Evolutionary conservation across 2,888 invertebrate genomes (phyloP), one percentile per base, ranked within the genome.

Genomic region (Mamestra brassicae): DNA sequence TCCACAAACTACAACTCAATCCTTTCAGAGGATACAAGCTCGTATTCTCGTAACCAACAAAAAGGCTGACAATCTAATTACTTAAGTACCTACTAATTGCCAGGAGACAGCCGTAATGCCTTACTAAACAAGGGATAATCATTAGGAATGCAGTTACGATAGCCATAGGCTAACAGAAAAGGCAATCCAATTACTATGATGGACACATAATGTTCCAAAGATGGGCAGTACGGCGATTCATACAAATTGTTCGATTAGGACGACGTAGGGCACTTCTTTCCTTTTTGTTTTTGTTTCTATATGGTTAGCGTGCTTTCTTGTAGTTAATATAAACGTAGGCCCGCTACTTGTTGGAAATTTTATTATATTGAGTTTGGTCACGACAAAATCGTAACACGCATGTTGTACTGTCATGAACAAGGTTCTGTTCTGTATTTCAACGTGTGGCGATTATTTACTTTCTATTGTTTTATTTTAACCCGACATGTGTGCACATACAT

Each of bases 171-270:
- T 26, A 74, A 77, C 86, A 69, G 80, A 87, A 88, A 89, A 89
- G 90, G 90, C 82, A 81, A 85, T 74, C 85, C 90, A 89, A 93
- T 93, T 92, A 88, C 88, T 89, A 91, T 92, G 90, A 83, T 78
- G 71, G 82, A 83, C 90, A 88, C 90, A 89, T 88, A 87, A 81
- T 85, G 76, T 78, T 83, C 80, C 78, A 81, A 84, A 85, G 78
- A 85, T 87, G 86, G 80, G 81, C 61, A 55, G 50, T 15, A 55
- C 45, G 54, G 62, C 72, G 76, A 61, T 84, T 38, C 81, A 86
- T 86, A 85, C 78, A 73, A 86, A 86, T 81, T 60, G 71, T 74
- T 71, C 74, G 84, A 75, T 85, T 74, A 72, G 63, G 62, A 42
- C 47, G 34, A 45, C 54, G 55, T 36, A 65, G 61, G 52, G 42